These are phyloP conservation scores for Drosophila baimaii DNA, from an alignment of 1,140 invertebrate species.

Conservation along the genomic window DNA sequence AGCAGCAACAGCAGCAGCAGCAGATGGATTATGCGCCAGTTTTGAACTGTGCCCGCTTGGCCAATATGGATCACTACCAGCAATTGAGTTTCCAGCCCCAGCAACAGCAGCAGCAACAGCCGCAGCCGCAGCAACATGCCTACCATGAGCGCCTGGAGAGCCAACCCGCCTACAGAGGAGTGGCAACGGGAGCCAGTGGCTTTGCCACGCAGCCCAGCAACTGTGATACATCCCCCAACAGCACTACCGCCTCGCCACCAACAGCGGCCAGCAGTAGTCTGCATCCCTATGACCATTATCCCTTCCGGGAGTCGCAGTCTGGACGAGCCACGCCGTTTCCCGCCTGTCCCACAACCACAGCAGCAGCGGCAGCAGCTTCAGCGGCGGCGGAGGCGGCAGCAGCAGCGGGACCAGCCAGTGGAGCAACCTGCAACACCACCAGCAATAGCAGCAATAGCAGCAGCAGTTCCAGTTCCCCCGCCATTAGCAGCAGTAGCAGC, in stretches of 20 bases:
- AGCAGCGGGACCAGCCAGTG: constrained; percentile 4
- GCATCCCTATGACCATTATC: constrained; percentile 86
- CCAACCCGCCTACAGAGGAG: constrained; percentile 46
- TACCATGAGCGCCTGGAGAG: constrained; percentile 26
- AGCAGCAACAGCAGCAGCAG: constrained; percentile 61
- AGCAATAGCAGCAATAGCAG: constrained; percentile 29
- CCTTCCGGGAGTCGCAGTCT: constrained; percentile 84
- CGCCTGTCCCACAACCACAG: constrained; percentile 62
- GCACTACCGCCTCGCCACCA: constrained; percentile 70
- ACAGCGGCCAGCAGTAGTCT: constrained; percentile 43
- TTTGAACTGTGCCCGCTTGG: constrained; percentile 72
- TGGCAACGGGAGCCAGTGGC: constrained; percentile 22
- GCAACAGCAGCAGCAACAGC: constrained; percentile 39
- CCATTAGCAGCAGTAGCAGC: constrained; percentile 16
- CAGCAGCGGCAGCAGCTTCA: constrained; percentile 60
- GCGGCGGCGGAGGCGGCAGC: constrained; percentile 18
- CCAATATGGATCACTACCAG: constrained; percentile 81
- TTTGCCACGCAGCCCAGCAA: constrained; percentile 43
- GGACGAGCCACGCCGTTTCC: constrained; percentile 88
- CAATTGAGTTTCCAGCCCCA: constrained; percentile 67
- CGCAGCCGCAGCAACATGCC: constrained; percentile 39
- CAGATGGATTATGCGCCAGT: constrained; percentile 77
- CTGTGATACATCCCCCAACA: constrained; percentile 37
- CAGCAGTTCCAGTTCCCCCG: constrained; percentile 9
- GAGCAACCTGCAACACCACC: constrained; percentile 15